Evolutionary conservation across 2,113 vertebrate genomes (phyloP), one percentile per base, ranked within the genome.

Genomic region (Pterocles gutturalis): DNA sequence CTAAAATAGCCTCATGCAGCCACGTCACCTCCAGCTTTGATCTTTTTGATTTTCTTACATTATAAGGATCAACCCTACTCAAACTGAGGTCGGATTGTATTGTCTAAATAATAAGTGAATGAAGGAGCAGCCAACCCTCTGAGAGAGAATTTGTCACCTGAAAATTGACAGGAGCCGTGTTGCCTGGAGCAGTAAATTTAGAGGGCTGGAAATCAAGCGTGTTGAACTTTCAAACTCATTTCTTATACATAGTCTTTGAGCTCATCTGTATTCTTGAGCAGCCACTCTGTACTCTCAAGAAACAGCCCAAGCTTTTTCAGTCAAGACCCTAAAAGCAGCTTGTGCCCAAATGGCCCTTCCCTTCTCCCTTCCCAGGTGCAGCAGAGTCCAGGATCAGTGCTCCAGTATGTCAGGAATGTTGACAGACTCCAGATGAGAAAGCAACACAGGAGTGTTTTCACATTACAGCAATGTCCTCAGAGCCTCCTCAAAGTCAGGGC

Each of bases 201-300:
- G 76, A 94, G 64, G 79, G 60, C 67, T 90, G 82, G 38, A 79
- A 95, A 84, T 89, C 51, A 60, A 61, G 72, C 48, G 19, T 61
- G 48, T 75, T 93, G 94, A 84, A 87, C 69, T 75, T 95, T 83
- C 72, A 82, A 31, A 87, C 61, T 91, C 4, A 57, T 94, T 92
- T 89, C 72, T 95, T 91, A 70, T 64, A 46, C 31, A 17, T 4
- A 57, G 53, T 93, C 76, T 89, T 95, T 79, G 72, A 64, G 67
- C 69, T 97, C 86, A 91, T 87, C 83, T 75, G 45, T 94, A 31
- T 88, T 90, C 80, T 77, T 29, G n/a, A 83, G 54, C 62, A 43
- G 17, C 24, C 62, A 8, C 70, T 41, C n/a, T 38, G 5, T 60
- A 13, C 33, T 93, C 45, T 71, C 43, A 92, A 81, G 84, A 87